phyloP scores from a whole-genome alignment of 2,797 vertebrate genomes.

The Mus spretus region DNA sequence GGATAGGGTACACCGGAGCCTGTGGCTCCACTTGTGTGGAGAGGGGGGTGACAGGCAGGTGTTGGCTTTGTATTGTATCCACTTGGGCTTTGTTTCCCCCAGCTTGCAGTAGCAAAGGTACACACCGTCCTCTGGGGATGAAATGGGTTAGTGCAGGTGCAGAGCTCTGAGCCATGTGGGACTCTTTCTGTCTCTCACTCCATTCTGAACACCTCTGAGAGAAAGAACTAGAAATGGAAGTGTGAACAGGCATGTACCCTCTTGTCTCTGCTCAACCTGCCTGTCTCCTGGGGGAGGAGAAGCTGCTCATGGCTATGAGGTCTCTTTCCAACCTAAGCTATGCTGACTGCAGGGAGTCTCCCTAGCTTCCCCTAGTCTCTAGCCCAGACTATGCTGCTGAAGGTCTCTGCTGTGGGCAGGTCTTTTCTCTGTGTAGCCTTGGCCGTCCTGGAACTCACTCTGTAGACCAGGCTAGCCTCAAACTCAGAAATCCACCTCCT shows the following conservation, averaged over 20 bases:
- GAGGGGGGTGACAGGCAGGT: background rate
- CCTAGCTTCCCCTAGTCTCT: background rate
- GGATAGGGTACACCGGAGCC: background rate
- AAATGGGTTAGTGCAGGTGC: background rate
- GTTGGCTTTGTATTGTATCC: background rate
- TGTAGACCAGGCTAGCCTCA: too few relatives aligned
- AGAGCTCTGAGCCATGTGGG: background rate
- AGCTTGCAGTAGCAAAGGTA: background rate
- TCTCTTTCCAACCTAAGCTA: background rate
- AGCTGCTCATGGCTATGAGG: background rate
- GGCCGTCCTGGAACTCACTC: too few relatives aligned
- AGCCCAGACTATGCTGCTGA: background rate
- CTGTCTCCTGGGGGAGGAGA: background rate
- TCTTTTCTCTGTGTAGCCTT: too few relatives aligned
- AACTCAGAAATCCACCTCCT: too few relatives aligned
- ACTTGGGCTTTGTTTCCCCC: background rate
- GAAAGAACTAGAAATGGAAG: background rate
- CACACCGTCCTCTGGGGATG: background rate
- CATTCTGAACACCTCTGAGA: background rate
- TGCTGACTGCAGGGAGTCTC: background rate
- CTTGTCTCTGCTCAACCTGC: background rate
- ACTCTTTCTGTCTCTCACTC: background rate
- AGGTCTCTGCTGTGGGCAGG: background rate
- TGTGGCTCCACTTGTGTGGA: background rate
- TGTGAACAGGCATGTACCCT: background rate